phyloP scores from a whole-genome alignment of 2,888 invertebrate species.

The Stenodera caucasica region DNA sequence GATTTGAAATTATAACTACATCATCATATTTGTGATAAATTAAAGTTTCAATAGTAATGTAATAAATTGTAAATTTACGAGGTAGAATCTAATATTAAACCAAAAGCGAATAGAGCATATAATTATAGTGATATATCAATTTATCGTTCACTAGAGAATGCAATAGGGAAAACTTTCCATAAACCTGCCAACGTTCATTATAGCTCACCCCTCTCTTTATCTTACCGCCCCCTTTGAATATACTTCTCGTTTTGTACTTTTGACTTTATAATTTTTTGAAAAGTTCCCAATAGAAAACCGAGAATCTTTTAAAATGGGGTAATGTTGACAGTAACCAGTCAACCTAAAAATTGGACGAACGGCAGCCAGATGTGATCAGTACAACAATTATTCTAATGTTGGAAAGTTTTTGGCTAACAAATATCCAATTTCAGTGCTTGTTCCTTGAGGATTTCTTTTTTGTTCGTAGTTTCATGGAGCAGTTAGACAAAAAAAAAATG shows the following conservation, averaged over 20 bases:
- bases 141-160: constrained; percentile 22
- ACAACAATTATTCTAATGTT: neutral
- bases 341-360: constrained; percentile 1
- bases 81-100: constrained; percentile 21
- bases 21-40: neutral
- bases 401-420: neutral
- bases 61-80: constrained; percentile 21
- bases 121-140: constrained; percentile 26
- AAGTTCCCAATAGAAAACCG: neutral
- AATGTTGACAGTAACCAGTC: constrained; percentile 2
- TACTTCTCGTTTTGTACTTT: constrained; percentile 13
- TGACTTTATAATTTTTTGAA: constrained; percentile 22
- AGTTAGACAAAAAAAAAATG: too few species aligned
- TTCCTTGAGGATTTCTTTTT: too few species aligned
- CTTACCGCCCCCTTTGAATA: neutral
- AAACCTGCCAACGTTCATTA: constrained; percentile 24
- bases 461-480: too few species aligned
- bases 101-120: constrained; percentile 23
- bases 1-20: constrained; percentile 9
- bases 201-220: too few species aligned
- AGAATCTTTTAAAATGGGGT: neutral
- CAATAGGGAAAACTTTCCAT: constrained; percentile 19
- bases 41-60: constrained; percentile 13
- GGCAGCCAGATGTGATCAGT: neutral
- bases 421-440: neutral